Evolutionary conservation across 2,797 vertebrate genomes (phyloP).

Genomic region (Lepidocolaptes lacrymiger): DNA sequence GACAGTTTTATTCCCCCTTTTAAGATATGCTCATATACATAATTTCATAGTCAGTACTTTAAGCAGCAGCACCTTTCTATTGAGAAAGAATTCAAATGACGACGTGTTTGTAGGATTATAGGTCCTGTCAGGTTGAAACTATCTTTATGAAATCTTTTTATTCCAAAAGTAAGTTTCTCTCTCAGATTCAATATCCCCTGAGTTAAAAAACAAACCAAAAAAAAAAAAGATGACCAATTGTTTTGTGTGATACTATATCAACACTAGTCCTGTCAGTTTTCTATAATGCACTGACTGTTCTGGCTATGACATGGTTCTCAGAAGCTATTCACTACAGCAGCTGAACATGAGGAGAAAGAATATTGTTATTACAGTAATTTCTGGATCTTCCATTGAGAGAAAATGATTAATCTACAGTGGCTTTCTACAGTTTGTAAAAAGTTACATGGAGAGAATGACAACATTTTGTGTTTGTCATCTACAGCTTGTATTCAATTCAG

Average conservation of each 20-base stretch:
- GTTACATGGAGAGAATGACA: neutral
- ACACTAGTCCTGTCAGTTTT: neutral
- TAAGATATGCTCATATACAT: constrained; percentile 80
- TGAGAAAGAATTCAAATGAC: constrained; percentile 60
- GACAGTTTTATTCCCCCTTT: constrained; percentile 78
- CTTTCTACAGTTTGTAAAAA: neutral
- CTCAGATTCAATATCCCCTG: neutral
- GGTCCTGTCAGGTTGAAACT: constrained; percentile 46
- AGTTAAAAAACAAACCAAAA: neutral
- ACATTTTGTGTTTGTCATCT: neutral
- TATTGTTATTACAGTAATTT: neutral
- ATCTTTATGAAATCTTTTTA: constrained; percentile 46
- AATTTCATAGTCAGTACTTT: constrained; percentile 80
- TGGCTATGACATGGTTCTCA: neutral
- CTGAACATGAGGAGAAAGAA: neutral
- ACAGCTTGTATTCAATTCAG: neutral
- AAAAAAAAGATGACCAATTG: neutral
- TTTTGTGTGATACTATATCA: neutral
- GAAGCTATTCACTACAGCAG: neutral
- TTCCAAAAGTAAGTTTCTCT: constrained; percentile 11
- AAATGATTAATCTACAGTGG: neutral
- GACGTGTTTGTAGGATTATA: constrained; percentile 41
- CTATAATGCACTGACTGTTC: neutral
- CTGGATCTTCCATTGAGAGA: neutral
- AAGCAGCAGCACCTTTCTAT: constrained; percentile 66